Conservation (phyloP, 1,140 invertebrate species). For the Pararge aegeria region DNA sequence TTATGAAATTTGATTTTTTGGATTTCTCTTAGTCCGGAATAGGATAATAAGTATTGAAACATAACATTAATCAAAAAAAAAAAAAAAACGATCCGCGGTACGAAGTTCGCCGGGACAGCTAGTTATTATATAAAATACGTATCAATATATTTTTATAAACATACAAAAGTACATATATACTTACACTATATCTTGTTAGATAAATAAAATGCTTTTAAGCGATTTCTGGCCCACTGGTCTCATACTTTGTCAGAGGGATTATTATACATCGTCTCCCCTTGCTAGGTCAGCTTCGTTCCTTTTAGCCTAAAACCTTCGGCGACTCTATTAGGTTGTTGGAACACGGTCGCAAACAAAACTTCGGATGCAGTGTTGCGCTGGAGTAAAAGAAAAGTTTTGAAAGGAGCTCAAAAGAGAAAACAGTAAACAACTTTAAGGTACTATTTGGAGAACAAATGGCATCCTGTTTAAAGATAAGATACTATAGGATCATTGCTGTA, state of each 20-base stretch:
- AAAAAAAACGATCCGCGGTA: too few species aligned
- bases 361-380: constrained; percentile 35
- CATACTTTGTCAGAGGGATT: not conserved
- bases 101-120: too few species aligned
- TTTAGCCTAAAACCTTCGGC: constrained; percentile 4
- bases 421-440: constrained; percentile 53
- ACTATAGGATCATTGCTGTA: not conserved
- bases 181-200: too few species aligned
- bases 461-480: constrained; percentile 25
- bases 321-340: constrained; percentile 30
- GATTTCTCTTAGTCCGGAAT: too few species aligned
- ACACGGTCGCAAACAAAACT: constrained; percentile 37
- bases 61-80: too few species aligned
- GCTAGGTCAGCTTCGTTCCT: not conserved
- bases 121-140: too few species aligned
- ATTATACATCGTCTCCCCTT: not conserved
- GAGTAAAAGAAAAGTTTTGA: constrained; percentile 52
- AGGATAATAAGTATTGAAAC: too few species aligned
- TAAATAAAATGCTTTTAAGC: too few species aligned
- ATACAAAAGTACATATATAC: too few species aligned
- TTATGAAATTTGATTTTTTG: too few species aligned
- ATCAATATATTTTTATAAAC: too few species aligned
- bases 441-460: constrained; percentile 58
- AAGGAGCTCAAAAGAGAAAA: constrained; percentile 35
- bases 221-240: not conserved